These are phyloP conservation scores for Drosophila meridiana DNA, from an alignment of 2,888 invertebrate genomes.

Conservation along the genomic window DNA sequence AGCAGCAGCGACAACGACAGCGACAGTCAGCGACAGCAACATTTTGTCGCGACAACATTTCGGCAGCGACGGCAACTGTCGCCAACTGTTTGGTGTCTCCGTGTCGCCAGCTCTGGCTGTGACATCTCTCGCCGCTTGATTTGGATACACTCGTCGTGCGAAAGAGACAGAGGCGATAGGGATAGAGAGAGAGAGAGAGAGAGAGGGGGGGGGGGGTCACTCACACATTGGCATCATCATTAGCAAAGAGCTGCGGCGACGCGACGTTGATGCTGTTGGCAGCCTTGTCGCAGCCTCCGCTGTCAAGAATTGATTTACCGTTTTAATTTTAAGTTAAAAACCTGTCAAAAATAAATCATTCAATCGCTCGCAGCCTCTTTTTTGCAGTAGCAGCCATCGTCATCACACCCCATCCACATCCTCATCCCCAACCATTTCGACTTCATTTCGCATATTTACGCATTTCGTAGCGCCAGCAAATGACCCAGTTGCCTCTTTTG, in stretches of 20 bases:
- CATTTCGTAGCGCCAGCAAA: conserved; percentile 62
- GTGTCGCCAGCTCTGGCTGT: conserved; percentile 44
- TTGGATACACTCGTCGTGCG: conserved; percentile 60
- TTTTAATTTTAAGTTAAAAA: conserved; percentile 85
- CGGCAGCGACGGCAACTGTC: conserved; percentile 73
- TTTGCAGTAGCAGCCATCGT: conserved; percentile 8
- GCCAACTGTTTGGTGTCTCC: conserved; percentile 70
- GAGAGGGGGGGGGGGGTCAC: not conserved
- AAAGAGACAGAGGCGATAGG: conserved; percentile 21
- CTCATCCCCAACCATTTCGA: not conserved
- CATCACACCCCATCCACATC: not conserved
- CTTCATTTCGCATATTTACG: conserved; percentile 54
- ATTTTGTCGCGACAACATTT: conserved; percentile 73
- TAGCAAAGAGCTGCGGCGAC: conserved; percentile 71
- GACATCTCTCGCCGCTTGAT: conserved; percentile 62
- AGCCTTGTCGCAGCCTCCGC: conserved; percentile 77
- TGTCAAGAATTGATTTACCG: conserved; percentile 84
- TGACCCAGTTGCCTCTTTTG: conserved; percentile 66
- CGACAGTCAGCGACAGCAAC: conserved; percentile 65
- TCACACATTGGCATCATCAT: conserved; percentile 69
- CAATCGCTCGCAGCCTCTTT: conserved; percentile 66
- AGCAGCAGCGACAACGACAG: conserved; percentile 19
- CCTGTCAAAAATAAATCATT: conserved; percentile 84
- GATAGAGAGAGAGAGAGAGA: not conserved
- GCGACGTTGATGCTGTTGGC: conserved; percentile 65